These are phyloP conservation scores for Byasa hedistus DNA, from an alignment of 2,888 invertebrate species.

Conservation along the genomic window DNA sequence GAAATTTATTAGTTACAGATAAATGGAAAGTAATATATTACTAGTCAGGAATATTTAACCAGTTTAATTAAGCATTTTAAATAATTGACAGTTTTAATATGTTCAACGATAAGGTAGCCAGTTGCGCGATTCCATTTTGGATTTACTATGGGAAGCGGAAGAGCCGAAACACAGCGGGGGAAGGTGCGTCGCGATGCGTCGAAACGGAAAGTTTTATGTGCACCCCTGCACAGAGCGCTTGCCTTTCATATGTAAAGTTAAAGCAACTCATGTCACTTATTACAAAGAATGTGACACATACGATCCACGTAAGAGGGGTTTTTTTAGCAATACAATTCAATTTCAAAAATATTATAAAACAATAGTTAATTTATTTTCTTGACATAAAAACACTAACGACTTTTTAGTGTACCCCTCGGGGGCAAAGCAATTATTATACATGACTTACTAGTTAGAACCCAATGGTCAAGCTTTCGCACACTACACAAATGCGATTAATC, in stretches of 20 bases:
- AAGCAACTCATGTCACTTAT: slow-evolving; percentile 37
- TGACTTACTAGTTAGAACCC: too few relatives aligned
- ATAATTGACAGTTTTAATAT: background rate
- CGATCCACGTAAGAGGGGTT: slow-evolving; percentile 42
- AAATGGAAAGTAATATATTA: too few relatives aligned
- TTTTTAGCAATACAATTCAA: too few relatives aligned
- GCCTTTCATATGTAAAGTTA: slow-evolving; percentile 51
- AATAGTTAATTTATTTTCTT: background rate
- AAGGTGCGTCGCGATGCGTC: slow-evolving; percentile 50
- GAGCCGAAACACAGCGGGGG: slow-evolving; percentile 45
- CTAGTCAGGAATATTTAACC: background rate
- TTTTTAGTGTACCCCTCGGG: too few relatives aligned
- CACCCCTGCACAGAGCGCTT: slow-evolving; percentile 42
- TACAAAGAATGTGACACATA: slow-evolving; percentile 47
- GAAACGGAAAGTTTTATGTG: slow-evolving; percentile 48
- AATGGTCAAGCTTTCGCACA: too few relatives aligned
- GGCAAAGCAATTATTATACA: too few relatives aligned
- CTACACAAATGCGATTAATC: too few relatives aligned
- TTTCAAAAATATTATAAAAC: background rate
- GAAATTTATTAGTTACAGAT: too few relatives aligned
- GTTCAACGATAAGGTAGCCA: slow-evolving; percentile 38
- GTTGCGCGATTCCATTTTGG: slow-evolving; percentile 46
- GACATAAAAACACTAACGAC: too few relatives aligned
- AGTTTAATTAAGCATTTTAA: background rate
- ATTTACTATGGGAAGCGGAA: slow-evolving; percentile 48